These are phyloP conservation scores for Taenioides sp. DNA, from an alignment of 2,797 vertebrate species.

Conservation along the genomic window DNA sequence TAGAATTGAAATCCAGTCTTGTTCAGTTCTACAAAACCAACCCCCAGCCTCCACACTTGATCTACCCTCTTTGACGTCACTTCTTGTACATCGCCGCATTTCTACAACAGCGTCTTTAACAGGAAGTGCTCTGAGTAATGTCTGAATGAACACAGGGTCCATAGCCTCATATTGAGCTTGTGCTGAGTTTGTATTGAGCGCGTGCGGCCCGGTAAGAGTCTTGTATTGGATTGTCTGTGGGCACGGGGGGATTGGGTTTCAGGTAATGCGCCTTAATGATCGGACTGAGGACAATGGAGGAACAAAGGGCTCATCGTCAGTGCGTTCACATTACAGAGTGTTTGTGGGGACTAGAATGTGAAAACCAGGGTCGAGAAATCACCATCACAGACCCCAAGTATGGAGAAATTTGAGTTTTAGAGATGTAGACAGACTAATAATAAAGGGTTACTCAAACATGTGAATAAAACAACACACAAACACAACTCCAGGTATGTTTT, in stretches of 20 bases:
- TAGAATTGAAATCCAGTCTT: no score
- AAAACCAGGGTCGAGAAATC: neutral
- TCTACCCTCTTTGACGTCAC: neutral
- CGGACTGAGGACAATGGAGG: constrained; percentile 40
- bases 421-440: no score
- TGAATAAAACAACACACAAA: no score
- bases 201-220: constrained; percentile 38
- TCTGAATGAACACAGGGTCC: constrained; percentile 31
- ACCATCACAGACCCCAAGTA: no score
- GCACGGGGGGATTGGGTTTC: constrained; percentile 58
- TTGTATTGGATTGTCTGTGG: constrained; percentile 53
- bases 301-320: constrained; percentile 39
- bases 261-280: constrained; percentile 65
- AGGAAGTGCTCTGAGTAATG: constrained; percentile 13
- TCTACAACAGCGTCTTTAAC: constrained; percentile 10
- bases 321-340: constrained; percentile 23
- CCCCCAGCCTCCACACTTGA: neutral
- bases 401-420: no score
- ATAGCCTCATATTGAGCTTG: neutral
- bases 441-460: no score
- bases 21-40: no score
- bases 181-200: constrained; percentile 23
- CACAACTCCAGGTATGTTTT: no score
- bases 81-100: neutral
- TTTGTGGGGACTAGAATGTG: neutral